phyloP scores from a whole-genome alignment of 2,797 vertebrate genomes.

The Spinibarbus caldwelli region DNA sequence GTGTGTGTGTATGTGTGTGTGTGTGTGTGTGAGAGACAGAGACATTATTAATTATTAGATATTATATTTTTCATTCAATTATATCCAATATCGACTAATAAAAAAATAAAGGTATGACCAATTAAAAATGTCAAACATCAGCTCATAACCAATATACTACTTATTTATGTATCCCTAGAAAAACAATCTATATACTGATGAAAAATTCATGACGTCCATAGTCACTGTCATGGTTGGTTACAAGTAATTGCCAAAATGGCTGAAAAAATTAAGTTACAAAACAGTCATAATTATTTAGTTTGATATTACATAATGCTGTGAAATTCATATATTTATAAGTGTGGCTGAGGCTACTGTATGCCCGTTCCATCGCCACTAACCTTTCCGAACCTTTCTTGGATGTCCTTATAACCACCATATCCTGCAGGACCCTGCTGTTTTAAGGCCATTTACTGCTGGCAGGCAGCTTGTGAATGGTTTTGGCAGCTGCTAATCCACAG shows the following conservation, averaged over 20 bases:
- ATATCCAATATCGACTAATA: neutral
- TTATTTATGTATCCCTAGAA: neutral
- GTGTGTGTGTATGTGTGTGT: neutral
- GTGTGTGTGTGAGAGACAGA: no score
- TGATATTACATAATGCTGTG: neutral
- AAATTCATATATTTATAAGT: neutral
- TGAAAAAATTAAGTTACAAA: neutral
- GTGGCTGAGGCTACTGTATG: neutral
- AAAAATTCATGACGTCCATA: neutral
- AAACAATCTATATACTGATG: neutral
- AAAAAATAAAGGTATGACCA: neutral
- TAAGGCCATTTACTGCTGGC: conserved; percentile 15
- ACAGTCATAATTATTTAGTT: neutral
- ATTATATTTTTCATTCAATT: neutral
- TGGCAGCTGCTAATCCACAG: conserved; percentile 31
- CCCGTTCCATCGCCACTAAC: neutral
- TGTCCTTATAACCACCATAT: neutral
- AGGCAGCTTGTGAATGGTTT: conserved; percentile 27
- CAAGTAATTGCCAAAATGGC: neutral
- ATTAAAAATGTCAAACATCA: neutral
- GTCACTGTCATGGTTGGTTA: neutral
- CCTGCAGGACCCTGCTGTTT: neutral
- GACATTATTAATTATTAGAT: no score
- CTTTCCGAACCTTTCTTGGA: neutral
- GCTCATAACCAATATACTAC: neutral